Base-by-base conservation (phyloP, 2,797 vertebrate species). In the Rhabdophis nuchalis region DNA sequence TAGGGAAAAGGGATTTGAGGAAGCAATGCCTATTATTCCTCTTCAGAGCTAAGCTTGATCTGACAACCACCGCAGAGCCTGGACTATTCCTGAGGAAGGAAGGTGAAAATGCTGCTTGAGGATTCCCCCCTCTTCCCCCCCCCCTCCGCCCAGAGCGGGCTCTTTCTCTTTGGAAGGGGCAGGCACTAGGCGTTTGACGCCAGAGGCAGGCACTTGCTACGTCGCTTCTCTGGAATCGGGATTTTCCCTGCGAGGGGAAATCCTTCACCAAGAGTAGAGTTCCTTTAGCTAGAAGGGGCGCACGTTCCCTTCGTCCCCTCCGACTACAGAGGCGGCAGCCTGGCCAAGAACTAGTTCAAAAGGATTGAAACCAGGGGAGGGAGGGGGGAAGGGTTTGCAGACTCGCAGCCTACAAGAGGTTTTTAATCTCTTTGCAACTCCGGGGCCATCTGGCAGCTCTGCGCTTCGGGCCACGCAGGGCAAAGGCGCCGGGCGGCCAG, bases 381-480 rank as follows among this genome's bases (percentile, higher is more conserved):
- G 12, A 0, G 7, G 2, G 4, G 5, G 61, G 52, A 23, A 1
- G 5, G 14, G 11, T 16, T 89, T 72, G 52, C 50, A 64, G 20
- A 14, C 61, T 89, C 20, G 7, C 7, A 53, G 52, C 52, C n/a
- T 16, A 23, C 13, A 89, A 89, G 41, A 64, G 58, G 41, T 18
- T 36, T 36, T 82, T 82, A 82, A 82, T 56, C 86, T 87, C 72
- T 52, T 58, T 13, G n/a, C 52, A 50, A 58, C 57, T 27, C 41
- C 64, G 23, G 46, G 68, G 57, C 86, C 89, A 90, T 91, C 89
- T 93, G 92, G 86, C 86, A 46, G 23, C 27, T 46, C 86, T 88
- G 64, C 29, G 56, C 16, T 7, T 46, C 16, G 5, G 53, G 41
- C 46, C 82, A 88, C 9, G n/a, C 56, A 36, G 46, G 86, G 64